phyloP scores from a whole-genome alignment of 2,797 vertebrate genomes.

The Labroides dimidiatus region DNA sequence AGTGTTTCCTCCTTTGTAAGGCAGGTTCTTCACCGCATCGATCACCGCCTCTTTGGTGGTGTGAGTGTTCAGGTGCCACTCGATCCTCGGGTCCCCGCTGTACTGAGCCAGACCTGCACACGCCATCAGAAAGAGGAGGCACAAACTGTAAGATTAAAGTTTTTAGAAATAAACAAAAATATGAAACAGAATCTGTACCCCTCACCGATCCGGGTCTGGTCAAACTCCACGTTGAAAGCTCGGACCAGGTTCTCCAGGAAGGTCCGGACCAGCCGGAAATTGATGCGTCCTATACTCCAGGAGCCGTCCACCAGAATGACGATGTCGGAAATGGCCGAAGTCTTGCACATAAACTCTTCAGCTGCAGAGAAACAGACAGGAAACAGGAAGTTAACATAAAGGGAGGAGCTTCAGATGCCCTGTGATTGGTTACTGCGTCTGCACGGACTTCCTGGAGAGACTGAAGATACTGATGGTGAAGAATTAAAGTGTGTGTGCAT shows the following conservation, averaged over 20 bases:
- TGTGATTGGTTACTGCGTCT: too few relatives aligned
- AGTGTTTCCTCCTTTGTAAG: constrained; percentile 98
- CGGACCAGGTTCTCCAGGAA: constrained; percentile 95
- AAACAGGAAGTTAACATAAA: too few relatives aligned
- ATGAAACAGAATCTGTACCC: too few relatives aligned
- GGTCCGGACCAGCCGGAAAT: constrained; percentile 93
- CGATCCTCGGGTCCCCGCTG: constrained; percentile 95
- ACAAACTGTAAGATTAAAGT: too few relatives aligned
- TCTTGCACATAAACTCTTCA: constrained; percentile 87
- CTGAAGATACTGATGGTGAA: too few relatives aligned
- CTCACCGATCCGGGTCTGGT: constrained; percentile 93
- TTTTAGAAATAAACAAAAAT: background rate
- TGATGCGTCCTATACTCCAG: constrained; percentile 97
- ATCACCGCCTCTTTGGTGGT: constrained; percentile 91
- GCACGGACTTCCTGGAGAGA: too few relatives aligned
- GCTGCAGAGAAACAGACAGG: background rate
- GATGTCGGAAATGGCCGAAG: constrained; percentile 90
- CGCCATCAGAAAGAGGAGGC: background rate
- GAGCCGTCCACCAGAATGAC: constrained; percentile 98
- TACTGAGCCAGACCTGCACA: constrained; percentile 95
- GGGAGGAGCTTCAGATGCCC: too few relatives aligned
- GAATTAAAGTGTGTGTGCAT: too few relatives aligned
- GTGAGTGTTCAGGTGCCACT: constrained; percentile 94
- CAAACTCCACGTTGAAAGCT: constrained; percentile 90
- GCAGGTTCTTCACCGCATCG: constrained; percentile 93